Percentiles rank a stretch among this genome's conserved stretches.
Conservation (phyloP, 2,113 vertebrate species). For the Copsychus sechellarum region DNA sequence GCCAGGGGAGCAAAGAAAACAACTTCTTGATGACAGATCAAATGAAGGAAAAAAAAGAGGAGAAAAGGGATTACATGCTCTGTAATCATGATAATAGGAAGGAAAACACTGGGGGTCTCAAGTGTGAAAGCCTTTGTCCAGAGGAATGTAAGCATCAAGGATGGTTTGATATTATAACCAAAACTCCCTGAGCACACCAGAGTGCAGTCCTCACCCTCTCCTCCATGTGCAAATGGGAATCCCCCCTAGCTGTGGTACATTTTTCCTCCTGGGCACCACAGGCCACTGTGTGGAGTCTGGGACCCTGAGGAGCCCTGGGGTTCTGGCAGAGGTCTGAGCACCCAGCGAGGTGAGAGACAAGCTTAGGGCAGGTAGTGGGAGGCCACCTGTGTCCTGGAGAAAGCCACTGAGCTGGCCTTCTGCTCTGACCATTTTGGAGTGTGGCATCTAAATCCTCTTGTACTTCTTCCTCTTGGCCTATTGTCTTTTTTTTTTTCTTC, state of each 20-base stretch:
- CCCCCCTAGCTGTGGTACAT: rapidly evolving
- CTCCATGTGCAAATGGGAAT: not conserved
- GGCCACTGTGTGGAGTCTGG: rapidly evolving
- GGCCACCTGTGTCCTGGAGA: rapidly evolving
- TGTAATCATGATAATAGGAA: constrained; percentile 67
- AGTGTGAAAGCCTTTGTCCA: constrained; percentile 53
- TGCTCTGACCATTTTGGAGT: not conserved
- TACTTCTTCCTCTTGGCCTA: not conserved
- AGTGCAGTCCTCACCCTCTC: not conserved
- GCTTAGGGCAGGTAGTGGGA: rapidly evolving
- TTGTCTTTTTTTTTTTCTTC: not conserved
- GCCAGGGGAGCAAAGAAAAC: constrained; percentile 65
- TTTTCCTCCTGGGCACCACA: not conserved
- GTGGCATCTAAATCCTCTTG: not conserved
- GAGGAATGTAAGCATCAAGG: not conserved
- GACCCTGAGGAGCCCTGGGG: not conserved
- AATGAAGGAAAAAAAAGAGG: constrained; percentile 64
- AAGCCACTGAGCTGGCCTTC: not conserved
- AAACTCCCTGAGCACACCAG: not conserved
- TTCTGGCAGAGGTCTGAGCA: not conserved
- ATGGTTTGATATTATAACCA: constrained; percentile 36
- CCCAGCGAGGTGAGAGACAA: rapidly evolving
- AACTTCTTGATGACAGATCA: constrained; percentile 77
- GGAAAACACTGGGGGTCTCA: constrained; percentile 65
- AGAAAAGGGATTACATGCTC: constrained; percentile 70